Evolutionary conservation across 2,113 vertebrate species (phyloP).

Genomic region (Indri indri): DNA sequence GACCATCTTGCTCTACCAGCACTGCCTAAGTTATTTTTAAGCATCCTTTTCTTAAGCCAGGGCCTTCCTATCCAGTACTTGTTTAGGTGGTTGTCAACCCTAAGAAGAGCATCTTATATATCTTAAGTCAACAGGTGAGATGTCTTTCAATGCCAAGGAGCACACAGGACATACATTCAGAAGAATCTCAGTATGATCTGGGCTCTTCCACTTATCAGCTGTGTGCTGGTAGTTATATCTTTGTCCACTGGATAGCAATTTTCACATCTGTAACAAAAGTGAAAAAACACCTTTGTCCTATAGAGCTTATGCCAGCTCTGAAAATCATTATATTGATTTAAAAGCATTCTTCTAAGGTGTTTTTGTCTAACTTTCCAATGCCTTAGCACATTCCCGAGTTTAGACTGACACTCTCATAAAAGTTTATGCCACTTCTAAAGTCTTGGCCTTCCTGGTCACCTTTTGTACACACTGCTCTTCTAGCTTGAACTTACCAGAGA

Average conservation of each 20-base stretch:
- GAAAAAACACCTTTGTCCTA: background rate
- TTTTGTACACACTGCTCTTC: background rate
- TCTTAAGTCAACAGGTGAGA: background rate
- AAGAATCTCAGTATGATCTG: background rate
- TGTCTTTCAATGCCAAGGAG: background rate
- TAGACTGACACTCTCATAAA: background rate
- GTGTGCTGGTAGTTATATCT: background rate
- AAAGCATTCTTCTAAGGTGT: background rate
- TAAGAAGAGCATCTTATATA: background rate
- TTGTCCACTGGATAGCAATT: background rate
- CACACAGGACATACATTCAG: background rate
- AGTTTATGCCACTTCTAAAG: background rate
- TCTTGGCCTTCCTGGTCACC: background rate
- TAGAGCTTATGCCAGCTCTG: background rate
- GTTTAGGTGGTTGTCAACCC: background rate
- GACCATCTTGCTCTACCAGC: too few species aligned
- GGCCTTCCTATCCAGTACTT: background rate
- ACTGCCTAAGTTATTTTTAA: background rate
- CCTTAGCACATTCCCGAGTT: background rate
- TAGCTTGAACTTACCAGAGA: background rate
- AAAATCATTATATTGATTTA: background rate
- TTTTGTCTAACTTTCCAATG: background rate
- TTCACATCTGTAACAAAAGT: background rate
- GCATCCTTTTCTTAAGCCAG: background rate
- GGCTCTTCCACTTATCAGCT: background rate